Evolutionary conservation across 2,797 vertebrate genomes (phyloP), one percentile per base, ranked within the genome.

Genomic region (Acipenser ruthenus): DNA sequence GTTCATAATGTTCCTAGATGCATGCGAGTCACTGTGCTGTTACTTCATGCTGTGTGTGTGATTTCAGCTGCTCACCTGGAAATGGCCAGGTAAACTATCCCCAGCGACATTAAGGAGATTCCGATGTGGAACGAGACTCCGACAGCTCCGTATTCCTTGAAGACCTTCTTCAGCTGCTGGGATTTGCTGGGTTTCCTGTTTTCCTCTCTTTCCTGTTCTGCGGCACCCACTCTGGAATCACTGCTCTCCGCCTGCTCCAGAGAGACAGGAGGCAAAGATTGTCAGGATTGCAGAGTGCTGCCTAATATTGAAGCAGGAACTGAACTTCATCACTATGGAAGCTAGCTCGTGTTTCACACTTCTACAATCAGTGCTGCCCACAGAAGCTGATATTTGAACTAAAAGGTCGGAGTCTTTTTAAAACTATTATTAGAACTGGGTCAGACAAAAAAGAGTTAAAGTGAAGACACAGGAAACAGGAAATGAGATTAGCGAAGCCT

Each of bases 111-210:
- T 37, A 99, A 82, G 0, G 97, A 99, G 75, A 97, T 93, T 6
- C 86, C 88, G 12, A 96, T 65, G 68, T 99, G 97, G 81, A 99
- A 88, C 0, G 83, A 86, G 70, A 99, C 89, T 0, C 89, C 96
- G 1, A 99, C 92, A 0, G 93, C 93, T 7, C 97, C 96, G 0
- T 99, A 98, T 69, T 98, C 95, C 74, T 93, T 95, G 72, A 99
- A 98, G 62, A 99, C 75, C 77, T 91, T 92, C 76, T 88, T 94
- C 67, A 99, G 87, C 79, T 94, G 93, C 80, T 95, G 92, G 0
- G 88, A 82, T 79, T 94, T 96, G 84, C 72, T 95, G 55, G 77
- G 88, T 72, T 92, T 90, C 64, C 51, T 75, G n/a, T 55, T 6
- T 72, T 65, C 77, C 10, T 78, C 84, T 10, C 78, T 71, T 50